A percentile compares a stretch with the other conserved stretches of the same genome.
Evolutionary conservation across 2,797 vertebrate genomes (phyloP).

Genomic region (Mycteria americana): DNA sequence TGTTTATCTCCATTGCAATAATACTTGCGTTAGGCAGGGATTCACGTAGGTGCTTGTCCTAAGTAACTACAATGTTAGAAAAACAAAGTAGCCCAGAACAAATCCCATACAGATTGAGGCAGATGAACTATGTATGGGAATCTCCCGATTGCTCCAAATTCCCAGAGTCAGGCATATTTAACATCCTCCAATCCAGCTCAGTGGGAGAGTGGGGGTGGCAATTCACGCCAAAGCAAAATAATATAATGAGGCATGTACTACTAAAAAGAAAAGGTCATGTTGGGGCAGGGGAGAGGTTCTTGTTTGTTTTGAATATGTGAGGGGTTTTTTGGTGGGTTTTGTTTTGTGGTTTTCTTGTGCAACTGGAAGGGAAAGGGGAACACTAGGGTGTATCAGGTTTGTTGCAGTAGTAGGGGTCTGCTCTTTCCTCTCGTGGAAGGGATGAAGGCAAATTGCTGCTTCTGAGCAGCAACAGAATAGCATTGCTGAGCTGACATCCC

Average conservation of each 20-base stretch:
- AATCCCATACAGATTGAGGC: not conserved
- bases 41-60: not conserved
- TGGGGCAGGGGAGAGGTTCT: rapidly evolving
- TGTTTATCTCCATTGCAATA: not conserved
- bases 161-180: not conserved
- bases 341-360: not conserved
- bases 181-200: not conserved
- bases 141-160: not conserved
- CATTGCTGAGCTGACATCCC: not conserved
- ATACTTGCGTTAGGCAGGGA: not conserved
- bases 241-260: rapidly evolving
- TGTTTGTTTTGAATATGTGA: not conserved
- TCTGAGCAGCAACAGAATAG: not conserved
- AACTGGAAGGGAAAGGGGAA: not conserved
- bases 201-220: not conserved
- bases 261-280: not conserved
- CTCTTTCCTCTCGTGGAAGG: not conserved
- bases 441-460: not conserved
- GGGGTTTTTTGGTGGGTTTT: rapidly evolving
- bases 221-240: not conserved
- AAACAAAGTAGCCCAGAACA: not conserved
- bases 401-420: not conserved
- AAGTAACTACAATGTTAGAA: not conserved
- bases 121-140: not conserved
- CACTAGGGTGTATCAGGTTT: not conserved